phyloP scores from a whole-genome alignment of 2,113 vertebrate genomes.

The Cygnus atratus region DNA sequence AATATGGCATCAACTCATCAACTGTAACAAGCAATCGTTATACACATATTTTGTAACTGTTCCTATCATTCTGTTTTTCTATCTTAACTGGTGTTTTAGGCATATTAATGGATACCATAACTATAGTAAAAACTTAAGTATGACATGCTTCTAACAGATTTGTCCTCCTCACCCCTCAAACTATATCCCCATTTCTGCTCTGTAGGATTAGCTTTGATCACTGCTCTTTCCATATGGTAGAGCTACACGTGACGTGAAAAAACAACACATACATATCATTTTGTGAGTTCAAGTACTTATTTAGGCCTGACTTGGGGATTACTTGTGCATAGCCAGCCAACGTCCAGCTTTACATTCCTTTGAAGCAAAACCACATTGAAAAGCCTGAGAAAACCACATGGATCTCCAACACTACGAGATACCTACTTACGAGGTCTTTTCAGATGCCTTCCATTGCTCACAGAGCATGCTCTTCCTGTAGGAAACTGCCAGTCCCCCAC shows the following conservation, averaged over 20 bases:
- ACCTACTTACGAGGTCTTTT: neutral
- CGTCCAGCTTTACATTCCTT: neutral
- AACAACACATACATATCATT: neutral
- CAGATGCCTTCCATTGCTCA: neutral
- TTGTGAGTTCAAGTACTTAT: neutral
- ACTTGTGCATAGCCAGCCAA: neutral
- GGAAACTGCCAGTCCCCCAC: rapidly evolving
- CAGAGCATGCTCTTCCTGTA: neutral
- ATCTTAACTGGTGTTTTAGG: neutral
- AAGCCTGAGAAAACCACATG: neutral
- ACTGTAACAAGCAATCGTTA: neutral
- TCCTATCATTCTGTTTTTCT: neutral
- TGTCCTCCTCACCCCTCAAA: neutral
- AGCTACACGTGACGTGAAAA: neutral
- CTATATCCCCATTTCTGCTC: neutral
- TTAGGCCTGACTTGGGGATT: neutral
- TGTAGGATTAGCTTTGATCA: neutral
- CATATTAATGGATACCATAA: neutral
- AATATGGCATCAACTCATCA: neutral
- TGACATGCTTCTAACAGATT: neutral
- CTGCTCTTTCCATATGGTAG: neutral
- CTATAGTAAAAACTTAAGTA: neutral
- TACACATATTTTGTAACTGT: neutral
- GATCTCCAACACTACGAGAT: neutral
- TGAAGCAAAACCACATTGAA: neutral